A percentile compares a stretch with the other conserved stretches of the same genome.
Conservation (phyloP, 2,888 invertebrate genomes). For the Anthophora plumipes region DNA sequence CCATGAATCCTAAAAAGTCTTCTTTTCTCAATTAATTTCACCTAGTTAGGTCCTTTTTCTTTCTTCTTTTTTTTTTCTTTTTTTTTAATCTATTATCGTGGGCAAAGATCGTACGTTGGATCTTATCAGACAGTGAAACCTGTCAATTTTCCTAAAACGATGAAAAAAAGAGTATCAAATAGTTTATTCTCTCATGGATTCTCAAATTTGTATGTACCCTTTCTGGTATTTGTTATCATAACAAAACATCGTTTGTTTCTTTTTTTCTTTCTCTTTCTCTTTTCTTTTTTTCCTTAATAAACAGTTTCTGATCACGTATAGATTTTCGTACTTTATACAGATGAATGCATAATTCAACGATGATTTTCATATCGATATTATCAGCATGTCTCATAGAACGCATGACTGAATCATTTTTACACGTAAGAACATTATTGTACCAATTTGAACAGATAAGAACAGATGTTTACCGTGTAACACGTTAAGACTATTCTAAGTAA, state of each 20-base stretch:
- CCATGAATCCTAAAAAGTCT: slow-evolving; percentile 37
- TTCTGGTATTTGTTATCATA: neutral
- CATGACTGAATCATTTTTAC: neutral
- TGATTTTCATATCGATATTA: neutral
- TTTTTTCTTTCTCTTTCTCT: too few species aligned
- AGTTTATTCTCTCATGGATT: neutral
- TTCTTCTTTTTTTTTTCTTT: neutral
- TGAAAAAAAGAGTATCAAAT: slow-evolving; percentile 5
- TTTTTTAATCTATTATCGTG: slow-evolving; percentile 8
- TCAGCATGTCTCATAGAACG: neutral
- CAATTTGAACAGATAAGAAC: slow-evolving; percentile 11
- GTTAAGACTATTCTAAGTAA: slow-evolving; percentile 19
- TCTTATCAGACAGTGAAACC: slow-evolving; percentile 25
- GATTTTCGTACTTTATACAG: neutral
- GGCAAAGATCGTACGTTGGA: slow-evolving; percentile 20
- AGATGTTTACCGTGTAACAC: neutral
- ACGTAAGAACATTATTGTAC: slow-evolving; percentile 15
- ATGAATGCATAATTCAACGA: neutral
- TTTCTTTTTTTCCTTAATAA: neutral
- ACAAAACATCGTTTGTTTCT: too few species aligned
- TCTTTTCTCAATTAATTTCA: slow-evolving; percentile 34
- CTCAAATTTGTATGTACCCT: neutral
- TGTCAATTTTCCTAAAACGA: slow-evolving; percentile 16
- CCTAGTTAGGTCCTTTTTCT: neutral
- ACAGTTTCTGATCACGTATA: slow-evolving; percentile 6